Conservation (phyloP, 2,113 vertebrate genomes). For the Tyto alba region DNA sequence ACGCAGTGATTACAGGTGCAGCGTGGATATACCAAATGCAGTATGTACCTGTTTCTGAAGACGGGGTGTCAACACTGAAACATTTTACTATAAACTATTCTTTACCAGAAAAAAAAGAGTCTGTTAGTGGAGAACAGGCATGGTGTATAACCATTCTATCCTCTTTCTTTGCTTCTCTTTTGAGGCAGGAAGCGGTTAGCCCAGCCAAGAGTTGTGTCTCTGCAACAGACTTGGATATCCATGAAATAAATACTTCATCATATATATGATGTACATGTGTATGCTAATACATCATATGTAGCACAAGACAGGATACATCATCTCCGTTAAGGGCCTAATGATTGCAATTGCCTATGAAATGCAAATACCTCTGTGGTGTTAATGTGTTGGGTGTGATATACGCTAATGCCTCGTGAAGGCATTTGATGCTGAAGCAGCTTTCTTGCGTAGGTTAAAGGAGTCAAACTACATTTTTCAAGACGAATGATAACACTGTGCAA, state of each 20-base stretch:
- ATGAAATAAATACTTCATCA: neutral
- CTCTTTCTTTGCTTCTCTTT: neutral
- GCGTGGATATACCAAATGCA: too few species aligned
- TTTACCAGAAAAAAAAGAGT: neutral
- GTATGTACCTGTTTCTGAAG: too few species aligned
- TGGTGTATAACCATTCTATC: neutral
- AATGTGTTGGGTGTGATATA: accelerated
- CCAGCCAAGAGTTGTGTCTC: neutral
- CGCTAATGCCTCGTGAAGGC: neutral
- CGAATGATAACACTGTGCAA: accelerated
- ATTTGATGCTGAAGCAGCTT: neutral
- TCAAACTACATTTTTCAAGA: neutral
- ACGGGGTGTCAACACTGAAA: neutral
- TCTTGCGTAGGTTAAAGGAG: neutral
- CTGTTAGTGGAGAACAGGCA: neutral
- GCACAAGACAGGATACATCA: neutral
- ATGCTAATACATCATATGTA: too few species aligned
- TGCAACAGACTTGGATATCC: neutral
- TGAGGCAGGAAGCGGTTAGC: neutral
- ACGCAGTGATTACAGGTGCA: accelerated
- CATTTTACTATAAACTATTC: neutral
- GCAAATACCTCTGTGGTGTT: too few species aligned
- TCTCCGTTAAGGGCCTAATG: neutral
- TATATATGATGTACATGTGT: accelerated
- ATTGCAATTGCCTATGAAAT: neutral